Evolutionary conservation across 2,888 invertebrate genomes (phyloP), one percentile per base, ranked within the genome.

Genomic region (Himalopsyche japonica): DNA sequence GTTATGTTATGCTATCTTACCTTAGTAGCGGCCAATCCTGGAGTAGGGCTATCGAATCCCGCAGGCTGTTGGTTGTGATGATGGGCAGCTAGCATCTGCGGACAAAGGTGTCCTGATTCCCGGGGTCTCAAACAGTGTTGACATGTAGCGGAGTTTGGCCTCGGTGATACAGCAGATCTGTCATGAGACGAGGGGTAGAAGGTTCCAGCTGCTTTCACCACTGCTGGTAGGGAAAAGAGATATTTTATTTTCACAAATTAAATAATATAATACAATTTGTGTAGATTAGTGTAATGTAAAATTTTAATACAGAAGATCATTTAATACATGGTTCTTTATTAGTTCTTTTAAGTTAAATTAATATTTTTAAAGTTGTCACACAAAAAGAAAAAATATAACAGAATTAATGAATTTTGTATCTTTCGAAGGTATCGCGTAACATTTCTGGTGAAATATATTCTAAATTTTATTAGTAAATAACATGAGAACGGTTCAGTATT

Each of bases 121-220:
- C 76, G 77, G 8, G 85, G 84, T 30, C 85, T 76, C 20, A 80
- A 84, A 57, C 83, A 85, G 27, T 32, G 37, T 27, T 81, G 81
- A n/a, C 82, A 82, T 27, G 47, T 20, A 3, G 47, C 7, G 7
- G 76, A 34, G 8, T 76, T 30, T 1, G 79, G 43, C 5, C 84
- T 78, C 15, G 86, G 86, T 7, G 87, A 82, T 2, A 81, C 57
- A 8, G 80, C 47, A 32, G 85, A 48, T 79, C 85, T 77, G 37
- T 85, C 86, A 85, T 92, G 92, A 88, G 95, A 96, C 89, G 97
- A 94, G 89, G 97, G 97, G 92, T 96, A 97, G 93, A 96, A 97
- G 91, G 97, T 97, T 91, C 97, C 97, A 89, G 96, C 95, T 91
- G 97, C 96, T 95, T 97, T 97, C 93, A 97, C 96, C 94, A 97